Conservation (phyloP, 2,797 vertebrate species). For the Bradypus variegatus region DNA sequence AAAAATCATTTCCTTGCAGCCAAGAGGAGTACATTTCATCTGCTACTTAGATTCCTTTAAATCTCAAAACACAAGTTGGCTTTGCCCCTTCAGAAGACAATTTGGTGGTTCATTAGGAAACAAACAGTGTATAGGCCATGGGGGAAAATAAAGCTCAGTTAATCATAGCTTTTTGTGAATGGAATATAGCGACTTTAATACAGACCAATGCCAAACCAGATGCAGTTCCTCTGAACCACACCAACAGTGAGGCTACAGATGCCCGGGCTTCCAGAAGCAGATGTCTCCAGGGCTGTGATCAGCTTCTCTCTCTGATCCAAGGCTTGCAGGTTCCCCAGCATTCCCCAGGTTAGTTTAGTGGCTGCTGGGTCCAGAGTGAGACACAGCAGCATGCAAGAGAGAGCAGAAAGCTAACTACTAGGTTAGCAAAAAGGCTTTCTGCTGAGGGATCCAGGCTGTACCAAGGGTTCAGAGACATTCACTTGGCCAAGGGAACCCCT, state of each 20-base stretch:
- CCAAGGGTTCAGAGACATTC: neutral
- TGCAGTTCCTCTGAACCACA: neutral
- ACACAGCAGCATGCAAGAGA: neutral
- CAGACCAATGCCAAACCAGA: neutral
- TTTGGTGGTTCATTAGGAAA: slow-evolving; percentile 57
- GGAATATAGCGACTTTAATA: slow-evolving; percentile 51
- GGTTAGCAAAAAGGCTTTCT: neutral
- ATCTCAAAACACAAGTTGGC: slow-evolving; percentile 18
- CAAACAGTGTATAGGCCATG: slow-evolving; percentile 26
- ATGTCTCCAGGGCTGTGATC: slow-evolving; percentile 13
- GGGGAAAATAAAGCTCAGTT: slow-evolving; percentile 50
- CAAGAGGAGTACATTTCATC: slow-evolving; percentile 24
- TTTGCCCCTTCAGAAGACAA: slow-evolving; percentile 37
- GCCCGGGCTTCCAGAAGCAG: slow-evolving; percentile 21
- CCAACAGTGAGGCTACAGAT: slow-evolving; percentile 44
- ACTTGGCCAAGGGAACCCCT: neutral
- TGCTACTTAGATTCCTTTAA: slow-evolving; percentile 7
- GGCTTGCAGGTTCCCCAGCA: neutral
- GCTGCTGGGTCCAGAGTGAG: neutral
- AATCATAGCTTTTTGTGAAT: slow-evolving; percentile 66
- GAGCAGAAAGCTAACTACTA: neutral
- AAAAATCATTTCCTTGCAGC: neutral
- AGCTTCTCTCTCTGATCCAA: slow-evolving; percentile 30
- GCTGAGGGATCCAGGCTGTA: neutral
- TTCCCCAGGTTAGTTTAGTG: neutral